These are phyloP conservation scores for Meda fulgida DNA, from an alignment of 2,797 vertebrate species.

Conservation along the genomic window DNA sequence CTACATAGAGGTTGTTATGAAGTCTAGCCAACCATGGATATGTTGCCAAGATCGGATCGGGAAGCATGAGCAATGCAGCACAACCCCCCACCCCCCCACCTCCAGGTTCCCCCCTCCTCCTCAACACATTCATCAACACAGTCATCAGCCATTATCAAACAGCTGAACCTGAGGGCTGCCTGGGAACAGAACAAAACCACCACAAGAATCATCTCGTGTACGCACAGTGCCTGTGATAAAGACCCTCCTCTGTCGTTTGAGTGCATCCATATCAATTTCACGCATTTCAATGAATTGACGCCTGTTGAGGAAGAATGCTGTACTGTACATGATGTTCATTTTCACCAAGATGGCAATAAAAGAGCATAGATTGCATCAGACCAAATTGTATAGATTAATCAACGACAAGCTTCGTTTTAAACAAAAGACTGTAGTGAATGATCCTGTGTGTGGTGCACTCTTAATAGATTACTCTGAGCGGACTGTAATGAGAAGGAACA, in stretches of 20 bases:
- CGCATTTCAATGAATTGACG: slow-evolving; percentile 30
- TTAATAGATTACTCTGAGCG: slow-evolving; percentile 24
- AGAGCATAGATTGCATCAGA: slow-evolving; percentile 5
- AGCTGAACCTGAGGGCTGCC: slow-evolving; percentile 25
- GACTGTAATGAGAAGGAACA: slow-evolving; percentile 42
- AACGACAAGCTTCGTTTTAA: slow-evolving; percentile 15
- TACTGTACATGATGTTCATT: slow-evolving; percentile 34
- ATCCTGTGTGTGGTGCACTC: slow-evolving; percentile 1
- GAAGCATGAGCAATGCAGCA: not conserved
- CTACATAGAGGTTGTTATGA: slow-evolving; percentile 43
- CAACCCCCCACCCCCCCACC: not conserved
- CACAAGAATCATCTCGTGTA: not conserved
- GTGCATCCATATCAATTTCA: not conserved
- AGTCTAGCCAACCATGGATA: slow-evolving; percentile 49
- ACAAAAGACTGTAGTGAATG: not conserved
- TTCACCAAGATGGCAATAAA: not conserved
- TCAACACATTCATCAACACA: slow-evolving; percentile 41
- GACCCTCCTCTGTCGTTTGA: not conserved
- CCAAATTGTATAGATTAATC: slow-evolving; percentile 18
- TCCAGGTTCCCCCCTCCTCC: not conserved
- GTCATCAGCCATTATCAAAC: slow-evolving; percentile 51
- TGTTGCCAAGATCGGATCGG: slow-evolving; percentile 32
- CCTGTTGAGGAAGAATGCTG: slow-evolving; percentile 21
- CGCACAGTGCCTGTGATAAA: not conserved
- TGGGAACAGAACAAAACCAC: not conserved